These are phyloP conservation scores for Centrocercus urophasianus DNA, from an alignment of 2,113 vertebrate genomes.

Conservation along the genomic window DNA sequence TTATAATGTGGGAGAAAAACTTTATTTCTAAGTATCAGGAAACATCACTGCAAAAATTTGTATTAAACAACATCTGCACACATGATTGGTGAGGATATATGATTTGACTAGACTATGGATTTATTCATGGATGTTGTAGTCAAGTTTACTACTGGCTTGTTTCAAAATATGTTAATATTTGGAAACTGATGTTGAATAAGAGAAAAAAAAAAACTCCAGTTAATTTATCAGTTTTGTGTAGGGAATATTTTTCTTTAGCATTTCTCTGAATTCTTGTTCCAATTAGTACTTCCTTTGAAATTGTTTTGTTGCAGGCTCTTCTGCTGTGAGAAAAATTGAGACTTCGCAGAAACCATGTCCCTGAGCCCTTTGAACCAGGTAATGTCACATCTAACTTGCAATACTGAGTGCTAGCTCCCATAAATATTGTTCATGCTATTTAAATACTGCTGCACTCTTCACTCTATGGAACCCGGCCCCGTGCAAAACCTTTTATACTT, in stretches of 20 bases:
- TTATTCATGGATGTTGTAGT: background rate
- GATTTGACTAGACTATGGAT: background rate
- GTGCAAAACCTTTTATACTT: background rate
- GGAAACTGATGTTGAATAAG: background rate
- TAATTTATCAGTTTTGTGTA: background rate
- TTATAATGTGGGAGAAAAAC: background rate
- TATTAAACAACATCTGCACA: accelerated
- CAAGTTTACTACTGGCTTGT: background rate
- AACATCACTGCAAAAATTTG: background rate
- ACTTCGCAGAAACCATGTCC: accelerated
- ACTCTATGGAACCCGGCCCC: accelerated
- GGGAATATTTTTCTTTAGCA: background rate
- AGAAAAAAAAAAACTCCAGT: background rate
- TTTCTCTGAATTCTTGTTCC: background rate
- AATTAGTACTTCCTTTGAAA: background rate
- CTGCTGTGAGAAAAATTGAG: background rate
- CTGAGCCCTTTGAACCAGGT: background rate
- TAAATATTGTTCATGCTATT: background rate
- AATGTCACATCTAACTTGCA: background rate
- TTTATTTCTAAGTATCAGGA: background rate
- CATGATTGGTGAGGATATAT: background rate
- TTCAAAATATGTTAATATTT: background rate
- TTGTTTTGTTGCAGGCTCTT: background rate
- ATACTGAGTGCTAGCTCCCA: accelerated
- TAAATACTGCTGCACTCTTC: background rate